phyloP scores from a whole-genome alignment of 2,113 vertebrate genomes.

The Noturus placidus region DNA sequence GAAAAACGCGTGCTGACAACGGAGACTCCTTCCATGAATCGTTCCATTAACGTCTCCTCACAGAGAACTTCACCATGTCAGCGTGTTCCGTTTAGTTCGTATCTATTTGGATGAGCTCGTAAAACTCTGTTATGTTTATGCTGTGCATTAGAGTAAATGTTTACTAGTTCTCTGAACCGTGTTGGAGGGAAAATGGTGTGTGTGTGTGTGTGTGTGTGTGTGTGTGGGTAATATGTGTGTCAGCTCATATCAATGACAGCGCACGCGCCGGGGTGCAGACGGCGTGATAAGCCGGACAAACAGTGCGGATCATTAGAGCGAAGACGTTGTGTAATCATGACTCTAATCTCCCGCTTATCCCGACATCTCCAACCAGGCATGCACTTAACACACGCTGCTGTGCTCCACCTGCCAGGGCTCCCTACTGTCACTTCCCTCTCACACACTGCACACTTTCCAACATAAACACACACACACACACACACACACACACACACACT shows the following conservation, averaged over 20 bases:
- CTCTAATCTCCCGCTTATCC: conserved; percentile 78
- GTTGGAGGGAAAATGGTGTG: conserved; percentile 9
- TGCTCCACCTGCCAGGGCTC: conserved; percentile 54
- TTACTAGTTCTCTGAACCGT: not conserved
- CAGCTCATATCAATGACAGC: conserved; percentile 68
- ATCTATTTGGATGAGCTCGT: not conserved
- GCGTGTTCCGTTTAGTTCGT: not conserved
- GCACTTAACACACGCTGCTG: conserved; percentile 41
- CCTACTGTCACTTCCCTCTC: conserved; percentile 22
- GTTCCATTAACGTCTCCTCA: not conserved
- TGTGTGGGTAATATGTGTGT: conserved; percentile 21
- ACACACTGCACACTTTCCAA: conserved; percentile 49
- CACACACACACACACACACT: conserved; percentile 36
- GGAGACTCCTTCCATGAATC: not conserved
- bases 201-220: conserved; percentile 44
- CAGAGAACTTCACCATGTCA: not conserved
- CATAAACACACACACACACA: conserved; percentile 36
- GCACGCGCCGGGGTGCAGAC: conserved; percentile 69
- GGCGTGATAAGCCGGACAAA: conserved; percentile 79
- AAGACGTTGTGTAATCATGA: conserved; percentile 79
- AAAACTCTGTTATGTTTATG: not conserved
- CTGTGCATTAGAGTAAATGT: not conserved
- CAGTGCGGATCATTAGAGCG: conserved; percentile 80
- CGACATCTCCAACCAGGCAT: conserved; percentile 69
- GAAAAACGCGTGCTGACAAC: too few species aligned